Percentiles rank a stretch among this genome's conserved stretches.
phyloP scores from a whole-genome alignment of 2,113 vertebrate genomes.

The Lophochroa leadbeateri region DNA sequence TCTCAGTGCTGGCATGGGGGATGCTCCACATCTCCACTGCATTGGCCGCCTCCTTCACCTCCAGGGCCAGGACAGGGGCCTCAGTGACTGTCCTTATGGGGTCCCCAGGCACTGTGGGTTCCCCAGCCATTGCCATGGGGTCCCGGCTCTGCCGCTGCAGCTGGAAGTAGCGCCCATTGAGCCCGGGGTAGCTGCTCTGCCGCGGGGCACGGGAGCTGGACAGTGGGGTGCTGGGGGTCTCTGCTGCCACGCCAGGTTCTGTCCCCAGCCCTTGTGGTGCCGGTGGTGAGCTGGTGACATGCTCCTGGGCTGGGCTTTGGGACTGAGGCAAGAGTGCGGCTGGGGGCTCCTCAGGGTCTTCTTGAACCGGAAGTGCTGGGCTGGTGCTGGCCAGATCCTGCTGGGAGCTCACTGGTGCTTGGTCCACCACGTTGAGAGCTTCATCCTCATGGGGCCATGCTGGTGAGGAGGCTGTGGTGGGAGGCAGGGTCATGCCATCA shows the following conservation, averaged over 20 bases:
- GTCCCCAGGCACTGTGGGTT: not conserved
- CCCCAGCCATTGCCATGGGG: not conserved
- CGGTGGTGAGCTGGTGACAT: rapidly evolving
- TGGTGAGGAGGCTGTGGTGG: not conserved
- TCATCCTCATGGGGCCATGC: not conserved
- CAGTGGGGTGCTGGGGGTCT: not conserved
- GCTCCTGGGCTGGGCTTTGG: not conserved
- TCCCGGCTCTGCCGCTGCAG: not conserved
- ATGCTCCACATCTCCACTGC: not conserved
- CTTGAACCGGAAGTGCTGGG: rapidly evolving
- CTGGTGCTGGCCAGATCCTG: not conserved
- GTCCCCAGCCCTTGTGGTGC: rapidly evolving
- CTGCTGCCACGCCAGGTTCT: rapidly evolving
- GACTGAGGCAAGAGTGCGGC: rapidly evolving
- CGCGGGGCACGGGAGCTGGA: not conserved
- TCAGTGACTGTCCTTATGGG: not conserved
- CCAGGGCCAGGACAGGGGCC: not conserved
- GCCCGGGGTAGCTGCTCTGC: conserved; percentile 24
- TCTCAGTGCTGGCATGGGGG: not conserved
- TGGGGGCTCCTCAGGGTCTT: rapidly evolving
- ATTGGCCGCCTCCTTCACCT: not conserved
- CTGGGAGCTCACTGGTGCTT: not conserved
- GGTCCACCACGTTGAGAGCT: not conserved
- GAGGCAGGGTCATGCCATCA: not conserved
- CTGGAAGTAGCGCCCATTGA: conserved; percentile 77